A percentile compares a stretch with the other conserved stretches of the same genome.
phyloP scores from a whole-genome alignment of 2,797 vertebrate genomes.

The Sebastes minor region DNA sequence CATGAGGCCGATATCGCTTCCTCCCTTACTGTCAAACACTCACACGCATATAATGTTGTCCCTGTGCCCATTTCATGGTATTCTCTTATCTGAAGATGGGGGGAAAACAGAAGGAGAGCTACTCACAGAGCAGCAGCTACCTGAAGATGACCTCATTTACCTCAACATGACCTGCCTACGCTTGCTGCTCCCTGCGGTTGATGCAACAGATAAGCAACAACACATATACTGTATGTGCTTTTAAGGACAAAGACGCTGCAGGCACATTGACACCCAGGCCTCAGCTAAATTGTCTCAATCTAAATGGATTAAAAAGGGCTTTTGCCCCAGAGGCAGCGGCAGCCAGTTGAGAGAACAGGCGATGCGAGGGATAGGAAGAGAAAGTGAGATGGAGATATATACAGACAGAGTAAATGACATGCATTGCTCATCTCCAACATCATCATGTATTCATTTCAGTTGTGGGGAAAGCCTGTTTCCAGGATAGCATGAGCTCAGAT shows the following conservation, averaged over 20 bases:
- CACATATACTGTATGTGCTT: neutral
- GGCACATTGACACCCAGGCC: constrained; percentile 12
- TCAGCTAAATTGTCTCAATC: constrained; percentile 24
- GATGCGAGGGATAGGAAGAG: neutral
- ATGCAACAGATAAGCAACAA: constrained; percentile 29
- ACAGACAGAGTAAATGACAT: constrained; percentile 5
- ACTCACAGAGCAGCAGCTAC: neutral
- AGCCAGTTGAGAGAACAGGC: neutral
- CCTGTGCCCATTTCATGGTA: neutral
- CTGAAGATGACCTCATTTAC: constrained; percentile 31
- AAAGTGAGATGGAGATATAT: neutral
- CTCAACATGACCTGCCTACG: constrained; percentile 21
- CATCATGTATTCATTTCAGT: constrained; percentile 26
- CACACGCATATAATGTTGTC: neutral
- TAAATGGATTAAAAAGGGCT: constrained; percentile 42
- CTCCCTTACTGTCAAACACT: neutral
- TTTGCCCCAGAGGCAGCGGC: constrained; percentile 16
- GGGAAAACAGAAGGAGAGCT: neutral
- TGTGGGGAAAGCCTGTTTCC: constrained; percentile 25
- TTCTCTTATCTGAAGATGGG: neutral
- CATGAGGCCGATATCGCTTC: neutral
- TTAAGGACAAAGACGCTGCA: neutral
- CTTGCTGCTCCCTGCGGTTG: constrained; percentile 1
- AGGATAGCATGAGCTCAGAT: constrained; percentile 18
- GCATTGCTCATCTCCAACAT: constrained; percentile 21